These are phyloP conservation scores for Chaetodon auriga DNA, from an alignment of 2,113 vertebrate species.

Conservation along the genomic window DNA sequence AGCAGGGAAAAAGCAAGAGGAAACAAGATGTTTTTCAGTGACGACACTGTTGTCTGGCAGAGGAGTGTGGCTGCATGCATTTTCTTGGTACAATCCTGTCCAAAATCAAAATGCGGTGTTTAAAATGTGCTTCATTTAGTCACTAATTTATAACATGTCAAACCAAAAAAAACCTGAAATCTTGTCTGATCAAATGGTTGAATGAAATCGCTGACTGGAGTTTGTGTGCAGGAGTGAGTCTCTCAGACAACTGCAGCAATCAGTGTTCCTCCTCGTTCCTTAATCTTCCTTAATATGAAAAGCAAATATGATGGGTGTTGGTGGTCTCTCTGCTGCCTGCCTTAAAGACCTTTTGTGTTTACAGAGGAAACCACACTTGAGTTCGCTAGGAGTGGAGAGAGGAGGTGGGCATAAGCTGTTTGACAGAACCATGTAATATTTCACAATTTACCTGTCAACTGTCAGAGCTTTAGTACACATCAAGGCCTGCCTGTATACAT, in stretches of 20 bases:
- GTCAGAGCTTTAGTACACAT: constrained; percentile 62
- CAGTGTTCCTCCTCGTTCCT: not conserved
- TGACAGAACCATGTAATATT: constrained; percentile 71
- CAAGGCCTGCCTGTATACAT: constrained; percentile 34
- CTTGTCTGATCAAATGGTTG: not conserved
- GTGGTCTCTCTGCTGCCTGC: not conserved
- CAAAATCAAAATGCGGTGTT: constrained; percentile 27
- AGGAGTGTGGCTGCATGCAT: not conserved
- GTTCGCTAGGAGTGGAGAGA: constrained; percentile 27
- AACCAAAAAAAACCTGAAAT: not conserved
- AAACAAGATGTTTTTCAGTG: constrained; percentile 30
- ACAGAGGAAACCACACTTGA: constrained; percentile 35
- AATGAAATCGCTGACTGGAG: not conserved
- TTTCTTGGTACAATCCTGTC: not conserved
- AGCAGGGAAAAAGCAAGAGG: constrained; percentile 7
- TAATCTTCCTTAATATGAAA: constrained; percentile 34
- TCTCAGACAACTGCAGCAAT: not conserved
- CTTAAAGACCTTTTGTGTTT: constrained; percentile 42
- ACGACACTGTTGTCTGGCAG: constrained; percentile 41
- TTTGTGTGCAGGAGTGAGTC: not conserved
- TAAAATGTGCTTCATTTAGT: not conserved
- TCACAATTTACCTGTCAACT: constrained; percentile 75
- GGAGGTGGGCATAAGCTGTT: constrained; percentile 45
- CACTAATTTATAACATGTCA: not conserved
- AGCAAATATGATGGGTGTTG: constrained; percentile 1